Evolutionary conservation across 2,888 invertebrate genomes (phyloP), one percentile per base, ranked within the genome.

Genomic region (Limnephilus marmoratus): DNA sequence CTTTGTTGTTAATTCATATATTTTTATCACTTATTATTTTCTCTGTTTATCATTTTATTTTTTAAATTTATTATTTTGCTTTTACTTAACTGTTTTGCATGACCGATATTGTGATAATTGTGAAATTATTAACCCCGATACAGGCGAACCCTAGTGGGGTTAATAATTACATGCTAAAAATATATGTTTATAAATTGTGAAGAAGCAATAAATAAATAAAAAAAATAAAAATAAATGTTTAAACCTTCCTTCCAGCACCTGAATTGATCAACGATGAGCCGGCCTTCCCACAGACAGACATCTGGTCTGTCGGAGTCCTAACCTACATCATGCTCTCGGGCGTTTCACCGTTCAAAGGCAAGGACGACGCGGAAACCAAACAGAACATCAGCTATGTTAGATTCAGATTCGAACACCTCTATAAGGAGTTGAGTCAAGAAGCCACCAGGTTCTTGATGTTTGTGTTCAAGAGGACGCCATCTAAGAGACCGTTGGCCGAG

Each of bases 241-340:
- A 68, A 68, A 68, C n/a, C n/a, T 68, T 68, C 24, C 9, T 68
- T 95, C 94, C 96, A 97, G 98, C 99, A 12, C 99, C 99, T 0
- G 99, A 99, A 95, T 97, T 99, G 93, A 95, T 99, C 88, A 97
- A 97, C 94, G 98, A 98, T 94, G 99, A 99, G 95, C 97, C 98
- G 11, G 98, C 98, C 68, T 98, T 97, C 95, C 98, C 98, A 2
- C 98, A 98, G 95, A 98, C 98, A 4, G 99, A 99, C 95, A 97
- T 99, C 94, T 99, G 99, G 99, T 98, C 98, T 34, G 97, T 99
- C 90, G 99, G 99, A 90, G 98, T 98, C 18, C 96, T 99, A 11
- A 97, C 98, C 0, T 99, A 99, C 96, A 96, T 99, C 85, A 96
- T 99, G 96, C 95, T 99, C 94, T 99, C 99, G 5, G 99, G 99